Percentiles rank a stretch among this genome's conserved stretches.
Conservation (phyloP, 2,797 vertebrate genomes). For the Cephalopachus bancanus region DNA sequence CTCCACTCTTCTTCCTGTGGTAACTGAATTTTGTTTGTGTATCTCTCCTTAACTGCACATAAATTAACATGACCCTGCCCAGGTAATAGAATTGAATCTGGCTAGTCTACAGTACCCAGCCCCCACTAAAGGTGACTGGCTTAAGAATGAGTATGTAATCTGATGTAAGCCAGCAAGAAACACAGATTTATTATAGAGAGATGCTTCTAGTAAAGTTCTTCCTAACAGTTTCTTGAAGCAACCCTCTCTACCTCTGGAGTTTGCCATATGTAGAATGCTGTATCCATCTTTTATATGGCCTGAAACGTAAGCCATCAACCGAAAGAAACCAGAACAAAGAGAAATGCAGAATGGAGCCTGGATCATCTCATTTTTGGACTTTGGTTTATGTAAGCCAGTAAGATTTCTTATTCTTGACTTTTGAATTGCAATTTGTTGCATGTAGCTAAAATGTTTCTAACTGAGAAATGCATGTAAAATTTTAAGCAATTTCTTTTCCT, state of each 20-base stretch:
- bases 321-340: not conserved
- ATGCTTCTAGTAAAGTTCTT: not conserved
- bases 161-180: not conserved
- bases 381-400: not conserved
- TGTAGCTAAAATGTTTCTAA: not conserved
- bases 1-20: rapidly evolving
- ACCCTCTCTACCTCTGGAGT: rapidly evolving
- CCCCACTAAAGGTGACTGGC: not conserved
- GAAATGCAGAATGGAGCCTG: not conserved
- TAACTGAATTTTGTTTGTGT: not conserved
- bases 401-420: not conserved
- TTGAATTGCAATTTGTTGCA: not conserved
- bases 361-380: not conserved
- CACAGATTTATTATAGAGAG: rapidly evolving
- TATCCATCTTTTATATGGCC: not conserved
- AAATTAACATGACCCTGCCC: not conserved
- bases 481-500: not conserved
- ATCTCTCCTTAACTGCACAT: not conserved
- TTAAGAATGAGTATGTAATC: not conserved
- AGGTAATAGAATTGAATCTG: not conserved
- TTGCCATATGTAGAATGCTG: not conserved
- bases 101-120: not conserved
- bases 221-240: not conserved
- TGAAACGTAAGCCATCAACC: not conserved
- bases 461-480: not conserved